Evolutionary conservation across 2,888 invertebrate species (phyloP).

Genomic region (Pyrochroa serraticornis): DNA sequence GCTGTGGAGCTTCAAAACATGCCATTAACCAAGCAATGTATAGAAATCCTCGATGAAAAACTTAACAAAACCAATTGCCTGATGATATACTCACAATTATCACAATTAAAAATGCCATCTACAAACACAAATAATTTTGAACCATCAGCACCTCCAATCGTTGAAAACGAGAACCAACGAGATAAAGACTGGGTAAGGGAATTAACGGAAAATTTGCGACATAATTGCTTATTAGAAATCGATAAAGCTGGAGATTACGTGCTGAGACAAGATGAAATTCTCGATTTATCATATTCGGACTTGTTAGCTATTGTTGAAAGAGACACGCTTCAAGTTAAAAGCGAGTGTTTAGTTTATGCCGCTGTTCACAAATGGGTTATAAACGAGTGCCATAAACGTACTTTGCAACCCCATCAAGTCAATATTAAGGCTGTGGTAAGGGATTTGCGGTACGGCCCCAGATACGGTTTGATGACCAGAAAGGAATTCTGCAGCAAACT

Average conservation of each 20-base stretch:
- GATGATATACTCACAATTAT: slow-evolving; percentile 66
- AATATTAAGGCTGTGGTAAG: slow-evolving; percentile 62
- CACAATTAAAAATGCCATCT: slow-evolving; percentile 47
- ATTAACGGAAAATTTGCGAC: slow-evolving; percentile 67
- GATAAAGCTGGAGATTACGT: slow-evolving; percentile 64
- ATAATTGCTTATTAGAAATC: slow-evolving; percentile 70
- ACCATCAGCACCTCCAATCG: slow-evolving; percentile 55
- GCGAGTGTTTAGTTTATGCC: slow-evolving; percentile 67
- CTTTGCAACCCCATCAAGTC: slow-evolving; percentile 59
- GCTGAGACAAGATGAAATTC: slow-evolving; percentile 63
- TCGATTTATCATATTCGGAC: slow-evolving; percentile 69
- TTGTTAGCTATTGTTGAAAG: slow-evolving; percentile 69
- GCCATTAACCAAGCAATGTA: slow-evolving; percentile 71
- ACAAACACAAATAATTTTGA: slow-evolving; percentile 46
- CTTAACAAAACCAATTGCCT: slow-evolving; percentile 70
- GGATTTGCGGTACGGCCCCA: slow-evolving; percentile 52
- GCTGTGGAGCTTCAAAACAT: slow-evolving; percentile 77
- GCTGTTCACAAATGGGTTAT: slow-evolving; percentile 69
- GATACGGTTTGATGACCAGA: slow-evolving; percentile 71
- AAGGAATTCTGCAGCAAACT: slow-evolving; percentile 63
- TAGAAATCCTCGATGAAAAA: slow-evolving; percentile 69
- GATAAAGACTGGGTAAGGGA: slow-evolving; percentile 52
- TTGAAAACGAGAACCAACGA: slow-evolving; percentile 47
- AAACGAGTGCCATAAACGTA: slow-evolving; percentile 63
- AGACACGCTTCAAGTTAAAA: slow-evolving; percentile 70